phyloP scores from a whole-genome alignment of 2,888 invertebrate genomes.

The Altica lythri region DNA sequence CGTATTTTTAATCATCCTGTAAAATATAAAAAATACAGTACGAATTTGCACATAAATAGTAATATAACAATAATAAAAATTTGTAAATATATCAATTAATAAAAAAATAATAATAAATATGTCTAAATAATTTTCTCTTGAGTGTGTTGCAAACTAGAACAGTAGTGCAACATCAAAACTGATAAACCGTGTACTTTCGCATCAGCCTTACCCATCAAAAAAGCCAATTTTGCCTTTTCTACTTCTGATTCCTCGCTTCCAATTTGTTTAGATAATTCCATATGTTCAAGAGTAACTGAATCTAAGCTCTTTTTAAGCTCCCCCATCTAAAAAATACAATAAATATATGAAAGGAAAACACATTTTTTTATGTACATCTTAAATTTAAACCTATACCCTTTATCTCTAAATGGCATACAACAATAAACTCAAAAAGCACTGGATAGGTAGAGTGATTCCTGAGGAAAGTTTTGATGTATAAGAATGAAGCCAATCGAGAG shows the following conservation, averaged over 20 bases:
- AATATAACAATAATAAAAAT: slow-evolving; percentile 1
- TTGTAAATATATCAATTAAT: background rate
- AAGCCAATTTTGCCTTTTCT: slow-evolving; percentile 58
- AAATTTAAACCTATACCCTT: too few relatives aligned
- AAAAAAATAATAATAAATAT: background rate
- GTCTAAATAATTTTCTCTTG: slow-evolving; percentile 54
- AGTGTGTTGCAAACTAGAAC: slow-evolving; percentile 87
- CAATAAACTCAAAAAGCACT: too few relatives aligned
- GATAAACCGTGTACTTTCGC: slow-evolving; percentile 89
- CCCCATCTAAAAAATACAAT: slow-evolving; percentile 64
- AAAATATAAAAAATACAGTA: too few relatives aligned
- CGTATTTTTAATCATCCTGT: too few relatives aligned
- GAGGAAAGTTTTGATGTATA: too few relatives aligned
- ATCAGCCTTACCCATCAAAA: slow-evolving; percentile 70
- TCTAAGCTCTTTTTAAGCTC: slow-evolving; percentile 78
- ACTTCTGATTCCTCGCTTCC: slow-evolving; percentile 54
- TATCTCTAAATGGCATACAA: too few relatives aligned
- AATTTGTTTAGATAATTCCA: slow-evolving; percentile 59
- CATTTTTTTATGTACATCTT: slow-evolving; percentile 1
- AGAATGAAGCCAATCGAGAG: too few relatives aligned
- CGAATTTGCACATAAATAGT: too few relatives aligned
- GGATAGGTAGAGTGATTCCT: too few relatives aligned
- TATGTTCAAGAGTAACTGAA: slow-evolving; percentile 67
- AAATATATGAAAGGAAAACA: background rate
- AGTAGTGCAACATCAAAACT: slow-evolving; percentile 92